Evolutionary conservation across 37 sponge, comb jelly and placozoan genomes (phyloP).

Genomic region (Crambe crambe): DNA sequence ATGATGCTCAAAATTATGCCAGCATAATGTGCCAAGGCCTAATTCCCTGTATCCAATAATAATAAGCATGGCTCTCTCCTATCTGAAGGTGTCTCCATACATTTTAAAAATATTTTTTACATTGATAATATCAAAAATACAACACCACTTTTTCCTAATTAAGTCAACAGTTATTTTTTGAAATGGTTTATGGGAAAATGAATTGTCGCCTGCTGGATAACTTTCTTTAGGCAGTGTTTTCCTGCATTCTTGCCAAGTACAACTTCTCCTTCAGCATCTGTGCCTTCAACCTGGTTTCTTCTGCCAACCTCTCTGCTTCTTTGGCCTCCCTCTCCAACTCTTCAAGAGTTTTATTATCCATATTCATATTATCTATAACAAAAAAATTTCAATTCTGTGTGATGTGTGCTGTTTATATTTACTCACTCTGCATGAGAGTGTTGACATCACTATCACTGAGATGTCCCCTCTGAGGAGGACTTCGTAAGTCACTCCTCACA

Average conservation of each 20-base stretch:
- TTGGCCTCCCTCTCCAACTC: constrained; percentile 30
- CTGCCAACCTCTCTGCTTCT: constrained; percentile 25
- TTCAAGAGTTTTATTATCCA: constrained; percentile 11
- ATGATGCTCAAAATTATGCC: too few relatives aligned
- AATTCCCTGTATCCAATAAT: too few relatives aligned
- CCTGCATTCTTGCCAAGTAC: neutral
- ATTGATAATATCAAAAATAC: too few relatives aligned
- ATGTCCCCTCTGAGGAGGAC: neutral
- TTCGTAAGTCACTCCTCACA: too few relatives aligned
- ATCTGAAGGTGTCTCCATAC: too few relatives aligned
- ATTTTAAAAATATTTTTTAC: too few relatives aligned
- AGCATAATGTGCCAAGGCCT: too few relatives aligned
- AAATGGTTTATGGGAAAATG: too few relatives aligned
- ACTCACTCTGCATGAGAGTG: neutral
- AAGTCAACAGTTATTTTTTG: too few relatives aligned
- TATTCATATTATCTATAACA: neutral
- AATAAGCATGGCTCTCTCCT: too few relatives aligned
- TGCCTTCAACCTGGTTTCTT: constrained; percentile 18
- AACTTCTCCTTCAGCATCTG: constrained; percentile 4
- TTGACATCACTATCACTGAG: neutral
- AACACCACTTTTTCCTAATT: too few relatives aligned
- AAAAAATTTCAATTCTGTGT: neutral
- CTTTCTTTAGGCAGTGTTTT: neutral
- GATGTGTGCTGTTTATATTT: neutral
- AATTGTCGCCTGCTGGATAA: too few relatives aligned